A percentile compares a stretch with the other conserved stretches of the same genome.
phyloP scores from a whole-genome alignment of 2,888 invertebrate species.

The Gastracanthus pulcherrimus region DNA sequence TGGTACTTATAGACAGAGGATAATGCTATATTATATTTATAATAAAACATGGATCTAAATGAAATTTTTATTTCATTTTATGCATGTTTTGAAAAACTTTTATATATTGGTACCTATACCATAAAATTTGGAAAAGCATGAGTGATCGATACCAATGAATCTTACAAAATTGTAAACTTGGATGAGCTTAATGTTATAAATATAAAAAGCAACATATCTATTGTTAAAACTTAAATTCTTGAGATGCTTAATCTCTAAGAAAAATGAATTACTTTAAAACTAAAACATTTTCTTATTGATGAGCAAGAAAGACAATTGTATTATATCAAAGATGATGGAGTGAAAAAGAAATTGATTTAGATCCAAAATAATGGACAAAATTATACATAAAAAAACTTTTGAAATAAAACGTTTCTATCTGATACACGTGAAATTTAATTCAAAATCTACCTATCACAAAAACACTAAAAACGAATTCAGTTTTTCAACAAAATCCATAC shows the following conservation, averaged over 20 bases:
- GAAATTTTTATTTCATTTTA: conserved; percentile 34
- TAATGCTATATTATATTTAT: conserved; percentile 24
- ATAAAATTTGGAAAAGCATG: too few relatives aligned
- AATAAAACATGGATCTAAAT: conserved; percentile 18
- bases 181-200: not conserved
- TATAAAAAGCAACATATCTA: not conserved
- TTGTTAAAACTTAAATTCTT: not conserved
- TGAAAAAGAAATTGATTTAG: not conserved
- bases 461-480: not conserved
- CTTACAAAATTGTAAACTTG: not conserved
- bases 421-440: not conserved
- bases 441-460: not conserved
- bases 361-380: not conserved
- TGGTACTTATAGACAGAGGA: conserved; percentile 10
- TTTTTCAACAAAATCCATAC: not conserved
- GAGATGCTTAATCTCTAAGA: not conserved
- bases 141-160: too few relatives aligned
- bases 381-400: conserved; percentile 9
- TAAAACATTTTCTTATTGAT: too few relatives aligned
- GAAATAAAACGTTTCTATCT: conserved; percentile 34
- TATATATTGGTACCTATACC: too few relatives aligned
- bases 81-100: not conserved
- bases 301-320: not conserved
- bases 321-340: not conserved
- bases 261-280: not conserved